Evolutionary conservation across 2,797 vertebrate species (phyloP).

Genomic region (Acipenser ruthenus): DNA sequence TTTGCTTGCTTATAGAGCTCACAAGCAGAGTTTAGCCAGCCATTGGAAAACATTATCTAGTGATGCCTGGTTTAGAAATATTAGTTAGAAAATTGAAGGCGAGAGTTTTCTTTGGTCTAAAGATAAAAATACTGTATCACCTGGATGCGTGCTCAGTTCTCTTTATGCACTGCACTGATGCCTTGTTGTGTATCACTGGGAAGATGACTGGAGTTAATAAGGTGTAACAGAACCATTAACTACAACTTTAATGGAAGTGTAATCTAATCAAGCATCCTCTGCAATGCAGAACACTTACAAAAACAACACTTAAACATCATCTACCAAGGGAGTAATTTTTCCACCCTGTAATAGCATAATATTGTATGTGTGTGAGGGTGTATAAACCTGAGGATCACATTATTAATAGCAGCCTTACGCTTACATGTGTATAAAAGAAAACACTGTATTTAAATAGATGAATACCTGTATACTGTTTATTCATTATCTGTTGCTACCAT

Average conservation of each 20-base stretch:
- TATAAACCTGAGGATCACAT: too few relatives aligned
- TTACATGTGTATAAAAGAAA: too few relatives aligned
- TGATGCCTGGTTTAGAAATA: too few relatives aligned
- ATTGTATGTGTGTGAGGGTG: too few relatives aligned
- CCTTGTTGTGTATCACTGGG: slow-evolving; percentile 62
- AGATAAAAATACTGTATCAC: slow-evolving; percentile 38
- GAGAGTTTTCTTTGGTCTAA: slow-evolving; percentile 15
- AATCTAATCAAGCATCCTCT: slow-evolving; percentile 68
- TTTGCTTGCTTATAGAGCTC: too few relatives aligned
- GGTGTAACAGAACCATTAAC: slow-evolving; percentile 72
- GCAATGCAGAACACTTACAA: slow-evolving; percentile 42
- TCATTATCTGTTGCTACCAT: too few relatives aligned
- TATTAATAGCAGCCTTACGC: too few relatives aligned
- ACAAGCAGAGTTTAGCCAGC: too few relatives aligned
- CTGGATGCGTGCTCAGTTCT: slow-evolving; percentile 45
- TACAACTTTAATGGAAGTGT: slow-evolving; percentile 68
- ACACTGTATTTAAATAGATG: too few relatives aligned
- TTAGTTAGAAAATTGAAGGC: too few relatives aligned
- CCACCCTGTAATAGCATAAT: slow-evolving; percentile 15
- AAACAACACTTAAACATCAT: slow-evolving; percentile 53
- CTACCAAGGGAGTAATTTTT: slow-evolving; percentile 16
- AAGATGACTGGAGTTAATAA: slow-evolving; percentile 73
- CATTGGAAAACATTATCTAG: too few relatives aligned
- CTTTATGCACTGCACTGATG: slow-evolving; percentile 55
- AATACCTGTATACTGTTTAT: too few relatives aligned